These are phyloP conservation scores for Triplophysa rosa DNA, from an alignment of 2,113 vertebrate species.

Conservation along the genomic window DNA sequence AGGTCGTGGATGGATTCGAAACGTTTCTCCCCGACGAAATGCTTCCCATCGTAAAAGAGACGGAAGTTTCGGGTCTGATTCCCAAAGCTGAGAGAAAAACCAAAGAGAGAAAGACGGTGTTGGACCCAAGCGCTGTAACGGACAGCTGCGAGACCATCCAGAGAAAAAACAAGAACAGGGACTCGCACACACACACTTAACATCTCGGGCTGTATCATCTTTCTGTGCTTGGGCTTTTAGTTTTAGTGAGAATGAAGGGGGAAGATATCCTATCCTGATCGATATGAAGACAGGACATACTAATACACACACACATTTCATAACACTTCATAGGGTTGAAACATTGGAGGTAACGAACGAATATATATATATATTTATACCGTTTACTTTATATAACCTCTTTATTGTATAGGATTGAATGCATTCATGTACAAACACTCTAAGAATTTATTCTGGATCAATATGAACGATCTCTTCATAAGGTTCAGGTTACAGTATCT, in stretches of 20 bases:
- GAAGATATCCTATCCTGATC: conserved; percentile 11
- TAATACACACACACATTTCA: not conserved
- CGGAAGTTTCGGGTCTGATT: conserved; percentile 97
- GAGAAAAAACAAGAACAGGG: conserved; percentile 52
- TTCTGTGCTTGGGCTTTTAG: conserved; percentile 27
- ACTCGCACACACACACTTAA: conserved; percentile 12
- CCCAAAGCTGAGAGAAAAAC: conserved; percentile 81
- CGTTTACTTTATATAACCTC: no score
- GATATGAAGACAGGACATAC: conserved; percentile 30
- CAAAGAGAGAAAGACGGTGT: not conserved
- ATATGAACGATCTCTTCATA: no score
- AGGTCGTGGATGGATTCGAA: conserved; percentile 96
- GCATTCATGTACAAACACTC: no score
- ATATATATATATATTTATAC: no score
- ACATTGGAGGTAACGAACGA: no score
- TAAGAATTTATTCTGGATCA: no score
- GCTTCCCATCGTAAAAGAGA: conserved; percentile 96
- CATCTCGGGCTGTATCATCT: not conserved
- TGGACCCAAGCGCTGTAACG: not conserved
- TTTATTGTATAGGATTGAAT: no score
- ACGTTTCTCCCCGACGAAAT: conserved; percentile 97
- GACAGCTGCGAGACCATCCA: conserved; percentile 8
- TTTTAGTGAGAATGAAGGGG: not conserved
- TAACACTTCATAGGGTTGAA: no score
- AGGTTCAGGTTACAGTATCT: no score